Base-by-base conservation (phyloP, 2,888 invertebrate genomes). In the Diaprepes abbreviatus region DNA sequence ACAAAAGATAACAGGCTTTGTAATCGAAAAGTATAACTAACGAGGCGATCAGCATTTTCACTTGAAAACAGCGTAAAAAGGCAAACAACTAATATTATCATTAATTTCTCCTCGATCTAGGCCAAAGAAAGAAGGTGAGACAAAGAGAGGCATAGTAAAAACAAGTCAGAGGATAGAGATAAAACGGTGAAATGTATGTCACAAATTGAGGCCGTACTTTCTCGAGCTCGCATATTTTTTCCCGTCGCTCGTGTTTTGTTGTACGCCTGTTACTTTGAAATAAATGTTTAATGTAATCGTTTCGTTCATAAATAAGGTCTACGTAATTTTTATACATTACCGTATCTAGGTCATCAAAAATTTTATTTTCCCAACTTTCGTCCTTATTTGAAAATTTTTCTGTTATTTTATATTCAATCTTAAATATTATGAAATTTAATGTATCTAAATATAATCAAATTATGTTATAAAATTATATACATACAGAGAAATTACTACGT, bases 41-140 rank as follows among this genome's bases (percentile, higher is more conserved):
- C 55, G 59, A 60, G 70, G 43, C 48, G 45, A 43, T 31, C 50
- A 66, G 66, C 63, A 67, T 67, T 71, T 71, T 71, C 71, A 72
- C 69, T 69, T 62, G 58, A 66, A 65, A 66, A 72, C 66, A 45
- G 64, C 66, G 35, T 71, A 66, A 67, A 71, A 71, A 45, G 52
- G 57, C 65, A 69, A 72, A 72, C 69, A 62, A 69, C 72, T 64
- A 65, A 58, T 66, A 66, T 64, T 65, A 66, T 71, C 64, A 58
- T 81, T 80, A 83, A 82, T 83, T 83, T 83, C 83, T 81, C 83
- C 79, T 63, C 65, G 76, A 83, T 79, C 78, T 81, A 77, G 83
- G 83, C 78, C 82, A 80, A 83, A 83, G 83, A 83, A 83, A 83
- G 82, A 83, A 77, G 72, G 70, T 35, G 50, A 3, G 77, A 79